Conservation (phyloP, 2,888 invertebrate species). For the Toxonevra muliebris region DNA sequence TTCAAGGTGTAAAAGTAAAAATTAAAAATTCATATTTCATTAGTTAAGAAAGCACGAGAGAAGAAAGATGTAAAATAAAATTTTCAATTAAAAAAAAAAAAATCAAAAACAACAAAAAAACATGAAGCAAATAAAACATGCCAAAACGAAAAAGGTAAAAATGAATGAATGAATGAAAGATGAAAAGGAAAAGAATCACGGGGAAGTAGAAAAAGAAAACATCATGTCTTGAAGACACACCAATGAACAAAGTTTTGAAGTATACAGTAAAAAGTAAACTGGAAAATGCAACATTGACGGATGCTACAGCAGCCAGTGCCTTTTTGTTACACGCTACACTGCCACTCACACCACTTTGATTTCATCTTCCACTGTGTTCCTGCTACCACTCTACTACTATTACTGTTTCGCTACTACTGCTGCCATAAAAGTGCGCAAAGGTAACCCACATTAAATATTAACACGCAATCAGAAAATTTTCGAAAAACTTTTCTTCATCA, state of each 20-base stretch:
- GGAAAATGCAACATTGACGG: conserved; percentile 27
- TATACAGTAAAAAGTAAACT: conserved; percentile 13
- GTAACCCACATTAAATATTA: conserved; percentile 38
- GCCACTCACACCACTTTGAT: too few relatives aligned
- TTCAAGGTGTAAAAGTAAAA: conserved; percentile 1
- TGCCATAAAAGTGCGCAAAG: conserved; percentile 19
- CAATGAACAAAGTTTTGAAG: background rate
- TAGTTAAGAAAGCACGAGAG: conserved; percentile 16
- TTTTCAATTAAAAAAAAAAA: background rate
- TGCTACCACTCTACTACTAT: too few relatives aligned
- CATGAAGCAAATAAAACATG: conserved; percentile 5
- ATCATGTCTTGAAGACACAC: background rate
- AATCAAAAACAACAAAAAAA: conserved; percentile 8
- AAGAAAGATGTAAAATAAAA: conserved; percentile 8
- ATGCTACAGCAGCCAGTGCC: conserved; percentile 1
- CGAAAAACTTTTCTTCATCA: conserved; percentile 23
- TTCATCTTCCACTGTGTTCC: too few relatives aligned
- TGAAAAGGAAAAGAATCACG: background rate
- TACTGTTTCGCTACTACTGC: background rate
- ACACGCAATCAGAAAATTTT: conserved; percentile 39
- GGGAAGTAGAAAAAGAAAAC: background rate
- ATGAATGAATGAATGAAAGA: background rate
- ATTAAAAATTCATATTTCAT: conserved; percentile 34
- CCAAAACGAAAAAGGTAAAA: background rate
- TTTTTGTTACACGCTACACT: background rate